These are phyloP conservation scores for Epizoanthus scotinus DNA, from an alignment of 92 coral and sea anemone species.

Conservation along the genomic window DNA sequence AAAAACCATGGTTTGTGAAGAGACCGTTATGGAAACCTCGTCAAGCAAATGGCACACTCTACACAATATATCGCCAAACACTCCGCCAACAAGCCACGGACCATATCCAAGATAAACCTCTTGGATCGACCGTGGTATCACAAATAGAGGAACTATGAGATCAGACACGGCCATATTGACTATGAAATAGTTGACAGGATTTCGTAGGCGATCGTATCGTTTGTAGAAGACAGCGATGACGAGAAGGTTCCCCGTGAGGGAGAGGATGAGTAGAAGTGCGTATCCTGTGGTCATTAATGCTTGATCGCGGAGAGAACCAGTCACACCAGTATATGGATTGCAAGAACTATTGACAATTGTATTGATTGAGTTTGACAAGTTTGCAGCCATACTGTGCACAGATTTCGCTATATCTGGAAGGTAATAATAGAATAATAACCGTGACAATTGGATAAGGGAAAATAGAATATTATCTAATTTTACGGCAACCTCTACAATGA, in stretches of 20 bases:
- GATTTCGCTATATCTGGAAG: no score
- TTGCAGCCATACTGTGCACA: no score
- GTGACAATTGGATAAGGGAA: no score
- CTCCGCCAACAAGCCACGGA: not conserved
- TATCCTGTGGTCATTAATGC: not conserved
- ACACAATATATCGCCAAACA: not conserved
- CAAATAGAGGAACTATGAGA: not conserved
- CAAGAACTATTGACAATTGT: no score
- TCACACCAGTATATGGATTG: no score
- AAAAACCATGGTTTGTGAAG: no score
- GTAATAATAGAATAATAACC: no score
- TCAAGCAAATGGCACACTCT: not conserved
- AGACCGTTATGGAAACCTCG: not conserved
- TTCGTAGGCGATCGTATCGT: not conserved
- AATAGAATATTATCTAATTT: no score
- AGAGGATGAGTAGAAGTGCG: not conserved
- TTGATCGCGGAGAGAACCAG: not conserved
- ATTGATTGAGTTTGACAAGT: no score
- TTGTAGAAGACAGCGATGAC: not conserved
- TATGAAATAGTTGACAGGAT: not conserved
- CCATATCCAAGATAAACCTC: not conserved
- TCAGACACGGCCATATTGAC: not conserved
- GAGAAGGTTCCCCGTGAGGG: not conserved
- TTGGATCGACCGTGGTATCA: constrained; percentile 1
- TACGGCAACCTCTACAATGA: no score